Percentiles rank a stretch among this genome's conserved stretches.
Conservation (phyloP, 2,113 vertebrate genomes). For the Gorsachius goisagi region DNA sequence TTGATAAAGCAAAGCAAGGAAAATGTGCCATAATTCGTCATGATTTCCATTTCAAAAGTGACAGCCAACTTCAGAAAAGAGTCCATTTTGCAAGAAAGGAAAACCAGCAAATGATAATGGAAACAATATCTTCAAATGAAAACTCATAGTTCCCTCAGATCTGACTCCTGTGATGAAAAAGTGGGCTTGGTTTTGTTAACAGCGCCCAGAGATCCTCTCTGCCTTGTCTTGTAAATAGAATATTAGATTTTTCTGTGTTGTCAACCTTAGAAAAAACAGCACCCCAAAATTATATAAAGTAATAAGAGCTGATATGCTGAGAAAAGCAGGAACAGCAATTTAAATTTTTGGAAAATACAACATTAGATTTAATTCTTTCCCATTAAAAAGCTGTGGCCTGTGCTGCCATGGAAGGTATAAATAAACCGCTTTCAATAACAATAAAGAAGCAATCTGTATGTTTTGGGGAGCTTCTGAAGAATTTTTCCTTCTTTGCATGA, state of each 20-base stretch:
- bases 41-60: constrained; percentile 72
- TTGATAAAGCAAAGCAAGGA: constrained; percentile 73
- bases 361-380: constrained; percentile 24
- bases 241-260: background rate
- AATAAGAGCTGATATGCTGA: background rate
- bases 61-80: constrained; percentile 55
- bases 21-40: constrained; percentile 74
- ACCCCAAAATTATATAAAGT: constrained; percentile 21
- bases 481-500: constrained; percentile 1
- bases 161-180: background rate
- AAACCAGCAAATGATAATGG: background rate
- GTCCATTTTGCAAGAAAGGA: constrained; percentile 56
- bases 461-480: constrained; percentile 13
- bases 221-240: background rate
- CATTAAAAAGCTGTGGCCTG: constrained; percentile 22
- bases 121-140: constrained; percentile 11
- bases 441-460: background rate
- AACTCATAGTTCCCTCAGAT: background rate
- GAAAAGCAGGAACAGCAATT: constrained; percentile 27
- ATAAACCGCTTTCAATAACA: constrained; percentile 33
- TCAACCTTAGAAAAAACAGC: background rate
- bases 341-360: constrained; percentile 21
- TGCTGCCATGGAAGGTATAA: constrained; percentile 43
- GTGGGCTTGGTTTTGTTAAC: background rate
- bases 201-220: background rate